These are phyloP conservation scores for Sorex maritimensis DNA, from an alignment of 2,797 vertebrate species.

Conservation along the genomic window DNA sequence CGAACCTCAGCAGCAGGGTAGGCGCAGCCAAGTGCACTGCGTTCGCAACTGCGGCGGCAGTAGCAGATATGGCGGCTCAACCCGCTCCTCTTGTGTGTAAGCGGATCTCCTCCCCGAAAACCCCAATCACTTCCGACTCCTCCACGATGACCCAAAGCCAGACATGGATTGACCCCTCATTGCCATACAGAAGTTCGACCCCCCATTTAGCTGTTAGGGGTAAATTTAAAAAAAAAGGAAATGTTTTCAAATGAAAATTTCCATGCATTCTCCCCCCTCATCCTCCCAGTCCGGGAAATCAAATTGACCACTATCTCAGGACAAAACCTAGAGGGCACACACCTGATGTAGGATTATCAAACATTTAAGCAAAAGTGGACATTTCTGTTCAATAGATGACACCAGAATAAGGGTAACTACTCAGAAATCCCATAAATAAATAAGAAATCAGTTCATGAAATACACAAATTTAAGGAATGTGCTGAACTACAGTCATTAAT, in stretches of 20 bases:
- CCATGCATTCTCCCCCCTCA: slow-evolving; percentile 57
- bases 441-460: neutral
- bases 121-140: slow-evolving; percentile 86
- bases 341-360: slow-evolving; percentile 66
- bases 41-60: slow-evolving; percentile 80
- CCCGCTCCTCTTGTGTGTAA: slow-evolving; percentile 94
- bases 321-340: slow-evolving; percentile 52
- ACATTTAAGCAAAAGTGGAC: slow-evolving; percentile 54
- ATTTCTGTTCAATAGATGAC: slow-evolving; percentile 57
- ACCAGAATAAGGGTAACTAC: slow-evolving; percentile 45
- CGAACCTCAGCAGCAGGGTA: slow-evolving; percentile 84
- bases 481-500: slow-evolving; percentile 49
- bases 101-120: slow-evolving; percentile 87
- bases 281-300: neutral
- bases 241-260: slow-evolving; percentile 58
- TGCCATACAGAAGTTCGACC: slow-evolving; percentile 83
- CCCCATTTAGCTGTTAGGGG: neutral
- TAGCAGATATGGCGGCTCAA: slow-evolving; percentile 90
- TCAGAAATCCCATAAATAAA: slow-evolving; percentile 39
- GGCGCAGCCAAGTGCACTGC: slow-evolving; percentile 71
- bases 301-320: slow-evolving; percentile 55
- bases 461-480: slow-evolving; percentile 31
- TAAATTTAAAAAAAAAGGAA: slow-evolving; percentile 33
- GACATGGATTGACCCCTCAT: slow-evolving; percentile 85
- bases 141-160: slow-evolving; percentile 85